A percentile compares a stretch with the other conserved stretches of the same genome.
These are phyloP conservation scores for Burhinus bistriatus DNA, from an alignment of 2,113 vertebrate species.

Conservation along the genomic window DNA sequence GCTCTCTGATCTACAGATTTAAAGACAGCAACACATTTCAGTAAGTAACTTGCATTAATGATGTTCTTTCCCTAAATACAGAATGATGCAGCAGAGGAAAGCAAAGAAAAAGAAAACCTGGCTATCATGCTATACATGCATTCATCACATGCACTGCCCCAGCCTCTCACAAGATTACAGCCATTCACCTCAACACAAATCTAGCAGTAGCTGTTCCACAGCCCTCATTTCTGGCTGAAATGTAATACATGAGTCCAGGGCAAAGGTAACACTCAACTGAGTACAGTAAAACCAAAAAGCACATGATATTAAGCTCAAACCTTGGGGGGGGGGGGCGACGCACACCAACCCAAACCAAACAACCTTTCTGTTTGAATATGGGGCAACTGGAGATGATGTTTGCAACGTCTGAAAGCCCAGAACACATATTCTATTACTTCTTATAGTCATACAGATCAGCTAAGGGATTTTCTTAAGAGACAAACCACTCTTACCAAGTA, in stretches of 20 bases:
- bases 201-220: not conserved
- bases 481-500: not conserved
- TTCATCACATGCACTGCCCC: not conserved
- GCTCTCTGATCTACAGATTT: not conserved
- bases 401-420: not conserved
- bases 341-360: not conserved
- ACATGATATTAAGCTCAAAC: not conserved
- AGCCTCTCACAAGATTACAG: not conserved
- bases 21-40: not conserved
- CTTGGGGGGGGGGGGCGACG: not conserved
- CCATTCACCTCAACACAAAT: not conserved
- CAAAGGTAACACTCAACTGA: not conserved
- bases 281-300: not conserved
- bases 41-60: not conserved
- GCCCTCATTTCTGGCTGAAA: not conserved
- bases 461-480: not conserved
- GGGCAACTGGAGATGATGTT: not conserved
- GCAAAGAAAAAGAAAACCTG: not conserved
- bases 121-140: not conserved
- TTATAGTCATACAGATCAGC: not conserved
- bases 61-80: not conserved
- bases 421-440: not conserved
- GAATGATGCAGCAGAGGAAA: not conserved
- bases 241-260: not conserved
- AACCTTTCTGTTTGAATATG: not conserved